Evolutionary conservation across 2,113 vertebrate species (phyloP), one percentile per base, ranked within the genome.

Genomic region (Oreotrochilus melanogaster): DNA sequence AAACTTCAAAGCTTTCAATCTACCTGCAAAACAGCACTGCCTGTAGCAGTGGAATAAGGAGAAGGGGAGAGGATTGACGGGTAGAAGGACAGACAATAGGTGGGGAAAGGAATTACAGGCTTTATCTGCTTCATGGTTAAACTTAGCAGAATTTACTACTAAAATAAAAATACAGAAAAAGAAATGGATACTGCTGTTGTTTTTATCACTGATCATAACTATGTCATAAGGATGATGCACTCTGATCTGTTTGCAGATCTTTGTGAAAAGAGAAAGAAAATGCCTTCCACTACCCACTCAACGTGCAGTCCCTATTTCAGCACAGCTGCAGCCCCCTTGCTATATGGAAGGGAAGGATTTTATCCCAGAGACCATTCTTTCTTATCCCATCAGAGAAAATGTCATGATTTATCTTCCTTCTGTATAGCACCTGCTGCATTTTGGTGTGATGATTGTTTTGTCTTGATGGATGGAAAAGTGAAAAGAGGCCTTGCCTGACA

Each of bases 1-100:
- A 92, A 92, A 93, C 95, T 96, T 97, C 95, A 96, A 97, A 97
- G 95, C 78, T 92, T 88, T 27, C 0, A 0, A 93, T 30, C 48
- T 84, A 94, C 90, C 88, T 93, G 92, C 48, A 86, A 92, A 96
- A 92, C 43, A 56, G 28, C 69, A 58, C 66, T 76, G 62, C 93
- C 82, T 89, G 45, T 92, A 93, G 60, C 89, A 78, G 47, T 43
- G 61, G n/a, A 21, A 39, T 71, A 48, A 94, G 57, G 47, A 79
- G 89, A 89, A 66, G 12, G 33, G 47, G 56, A 92, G 24, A 90
- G 17, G 30, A 95, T 57, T 97, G 82, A 84, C 75, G 84, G 50
- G n/a, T 87, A 50, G 43, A 87, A 64, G 30, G 88, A 90, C 47
- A 88, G 85, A 73, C 51, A 39, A 12, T 37, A 88, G 74, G 74